Evolutionary conservation across 2,888 invertebrate species (phyloP).

Genomic region (Augochlorella aurata): DNA sequence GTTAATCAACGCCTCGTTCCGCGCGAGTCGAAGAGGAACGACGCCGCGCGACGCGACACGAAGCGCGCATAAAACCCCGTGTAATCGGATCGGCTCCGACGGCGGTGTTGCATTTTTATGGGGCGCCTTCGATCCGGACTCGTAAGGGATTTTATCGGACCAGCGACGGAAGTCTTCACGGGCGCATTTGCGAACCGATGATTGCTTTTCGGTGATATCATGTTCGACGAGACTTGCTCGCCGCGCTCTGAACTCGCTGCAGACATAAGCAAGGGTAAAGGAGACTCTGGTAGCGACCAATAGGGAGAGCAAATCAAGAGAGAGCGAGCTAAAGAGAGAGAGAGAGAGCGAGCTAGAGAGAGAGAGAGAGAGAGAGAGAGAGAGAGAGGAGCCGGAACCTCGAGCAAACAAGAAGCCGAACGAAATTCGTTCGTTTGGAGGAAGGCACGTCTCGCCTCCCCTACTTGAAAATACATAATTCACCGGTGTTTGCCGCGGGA

Average conservation of each 20-base stretch:
- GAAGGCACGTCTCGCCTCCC: constrained; percentile 45
- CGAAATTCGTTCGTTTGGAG: constrained; percentile 52
- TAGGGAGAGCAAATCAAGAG: background rate
- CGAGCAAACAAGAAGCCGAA: constrained; percentile 47
- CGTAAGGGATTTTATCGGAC: constrained; percentile 45
- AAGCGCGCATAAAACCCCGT: constrained; percentile 33
- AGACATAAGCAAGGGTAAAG: constrained; percentile 47
- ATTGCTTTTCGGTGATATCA: constrained; percentile 49
- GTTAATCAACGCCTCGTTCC: constrained; percentile 1
- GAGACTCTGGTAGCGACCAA: background rate
- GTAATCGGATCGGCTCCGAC: constrained; percentile 6
- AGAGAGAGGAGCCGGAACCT: background rate
- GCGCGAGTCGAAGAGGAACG: too few relatives aligned
- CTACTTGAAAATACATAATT: constrained; percentile 58
- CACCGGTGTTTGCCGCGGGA: constrained; percentile 36
- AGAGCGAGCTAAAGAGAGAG: background rate
- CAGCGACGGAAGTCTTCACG: constrained; percentile 34
- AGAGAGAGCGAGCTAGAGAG: background rate
- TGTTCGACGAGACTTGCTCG: constrained; percentile 32
- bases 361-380: background rate
- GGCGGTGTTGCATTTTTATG: constrained; percentile 28
- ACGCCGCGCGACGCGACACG: background rate
- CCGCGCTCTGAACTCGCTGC: background rate
- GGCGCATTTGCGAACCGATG: constrained; percentile 53
- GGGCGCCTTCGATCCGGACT: constrained; percentile 30